Percentiles rank a stretch among this genome's conserved stretches.
Conservation (phyloP, 2,797 vertebrate genomes). For the Danio aesculapii region DNA sequence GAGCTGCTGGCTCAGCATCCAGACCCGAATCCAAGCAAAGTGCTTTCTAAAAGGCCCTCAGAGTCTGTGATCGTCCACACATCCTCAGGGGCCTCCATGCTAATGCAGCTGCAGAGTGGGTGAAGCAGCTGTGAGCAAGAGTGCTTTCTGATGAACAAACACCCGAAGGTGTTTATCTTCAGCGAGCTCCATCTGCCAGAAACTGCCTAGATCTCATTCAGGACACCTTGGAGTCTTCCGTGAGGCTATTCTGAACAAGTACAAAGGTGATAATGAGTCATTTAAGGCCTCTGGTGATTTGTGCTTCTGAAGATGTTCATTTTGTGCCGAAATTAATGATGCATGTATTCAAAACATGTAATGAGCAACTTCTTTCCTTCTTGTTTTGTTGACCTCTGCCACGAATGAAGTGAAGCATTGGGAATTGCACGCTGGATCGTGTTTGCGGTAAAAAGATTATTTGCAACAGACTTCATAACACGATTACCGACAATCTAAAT, state of each 20-base stretch:
- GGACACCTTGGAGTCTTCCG: not conserved
- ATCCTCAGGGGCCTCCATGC: conserved; percentile 5
- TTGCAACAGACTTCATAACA: conserved; percentile 1
- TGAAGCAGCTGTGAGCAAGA: conserved; percentile 42
- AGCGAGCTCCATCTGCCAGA: conserved; percentile 26
- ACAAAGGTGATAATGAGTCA: conserved; percentile 37
- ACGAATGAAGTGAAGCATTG: not conserved
- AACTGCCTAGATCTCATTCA: conserved; percentile 2
- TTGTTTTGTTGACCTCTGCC: conserved; percentile 22
- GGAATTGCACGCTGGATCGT: not conserved
- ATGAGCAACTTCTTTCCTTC: conserved; percentile 6
- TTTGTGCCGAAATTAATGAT: conserved; percentile 17
- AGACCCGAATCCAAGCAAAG: conserved; percentile 38
- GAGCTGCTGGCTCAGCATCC: conserved; percentile 49
- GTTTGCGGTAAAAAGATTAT: not conserved
- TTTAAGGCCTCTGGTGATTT: not conserved
- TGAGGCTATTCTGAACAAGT: conserved; percentile 15
- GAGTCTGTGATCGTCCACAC: conserved; percentile 30
- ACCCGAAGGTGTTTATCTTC: conserved; percentile 48
- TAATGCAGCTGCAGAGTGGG: conserved; percentile 37
- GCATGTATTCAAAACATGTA: conserved; percentile 23
- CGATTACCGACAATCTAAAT: not conserved
- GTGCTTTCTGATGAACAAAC: conserved; percentile 37
- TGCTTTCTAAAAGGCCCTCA: conserved; percentile 41
- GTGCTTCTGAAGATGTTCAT: conserved; percentile 10